Evolutionary conservation across 2,888 invertebrate genomes (phyloP).

Genomic region (Salpingus planirostris): DNA sequence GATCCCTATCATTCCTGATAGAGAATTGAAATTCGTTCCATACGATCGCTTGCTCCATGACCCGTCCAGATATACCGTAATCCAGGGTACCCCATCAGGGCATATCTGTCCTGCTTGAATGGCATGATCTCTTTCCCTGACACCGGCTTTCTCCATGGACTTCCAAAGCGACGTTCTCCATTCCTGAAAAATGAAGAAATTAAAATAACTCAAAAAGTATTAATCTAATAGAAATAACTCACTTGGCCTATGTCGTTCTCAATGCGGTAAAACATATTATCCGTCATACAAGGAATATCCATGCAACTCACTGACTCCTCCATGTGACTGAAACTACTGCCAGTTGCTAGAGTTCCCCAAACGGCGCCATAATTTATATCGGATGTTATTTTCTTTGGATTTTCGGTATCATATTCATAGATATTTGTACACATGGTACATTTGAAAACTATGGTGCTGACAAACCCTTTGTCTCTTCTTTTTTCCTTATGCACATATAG

Average conservation of each 20-base stretch:
- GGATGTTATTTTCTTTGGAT: constrained; percentile 3
- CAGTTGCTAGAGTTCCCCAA: constrained; percentile 7
- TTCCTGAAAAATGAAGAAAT: neutral
- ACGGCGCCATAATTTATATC: constrained; percentile 6
- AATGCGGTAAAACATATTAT: constrained; percentile 2
- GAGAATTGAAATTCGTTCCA: constrained; percentile 16
- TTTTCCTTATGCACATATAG: neutral
- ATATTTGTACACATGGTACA: neutral
- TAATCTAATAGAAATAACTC: constrained; percentile 1
- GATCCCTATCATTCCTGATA: constrained; percentile 19
- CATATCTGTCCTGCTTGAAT: neutral
- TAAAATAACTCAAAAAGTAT: neutral
- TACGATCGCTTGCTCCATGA: constrained; percentile 21
- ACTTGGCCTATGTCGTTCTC: constrained; percentile 3
- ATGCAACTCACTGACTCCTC: constrained; percentile 4
- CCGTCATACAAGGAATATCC: constrained; percentile 5
- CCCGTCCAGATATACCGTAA: constrained; percentile 20
- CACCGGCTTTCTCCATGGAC: constrained; percentile 1
- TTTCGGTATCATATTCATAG: constrained; percentile 5
- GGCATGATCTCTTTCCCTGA: neutral
- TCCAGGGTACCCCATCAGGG: constrained; percentile 11
- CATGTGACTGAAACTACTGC: constrained; percentile 4
- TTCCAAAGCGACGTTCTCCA: constrained; percentile 1
- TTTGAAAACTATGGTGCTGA: neutral
- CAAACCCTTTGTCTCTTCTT: neutral